phyloP scores from a whole-genome alignment of 2,888 invertebrate species.

The Pandemis cinnamomeana region DNA sequence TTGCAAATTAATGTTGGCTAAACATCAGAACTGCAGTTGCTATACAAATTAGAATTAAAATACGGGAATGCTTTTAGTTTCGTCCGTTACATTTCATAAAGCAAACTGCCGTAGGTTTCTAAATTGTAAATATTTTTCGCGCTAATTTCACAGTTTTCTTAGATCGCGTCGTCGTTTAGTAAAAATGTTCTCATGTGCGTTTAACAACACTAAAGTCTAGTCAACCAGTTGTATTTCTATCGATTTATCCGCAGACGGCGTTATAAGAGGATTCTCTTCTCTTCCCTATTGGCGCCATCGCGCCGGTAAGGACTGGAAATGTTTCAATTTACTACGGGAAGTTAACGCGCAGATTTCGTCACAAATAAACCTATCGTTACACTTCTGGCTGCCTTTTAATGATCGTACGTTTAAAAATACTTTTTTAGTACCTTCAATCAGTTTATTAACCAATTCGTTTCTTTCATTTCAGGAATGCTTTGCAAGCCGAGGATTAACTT shows the following conservation, averaged over 20 bases:
- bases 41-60: not conserved
- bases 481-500: constrained; percentile 70
- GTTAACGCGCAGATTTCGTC: constrained; percentile 38
- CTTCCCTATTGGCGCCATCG: constrained; percentile 55
- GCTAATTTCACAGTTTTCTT: not conserved
- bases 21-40: not conserved
- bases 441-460: constrained; percentile 49
- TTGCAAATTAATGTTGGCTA: constrained; percentile 2
- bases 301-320: constrained; percentile 51
- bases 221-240: constrained; percentile 43
- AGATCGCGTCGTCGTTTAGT: not conserved
- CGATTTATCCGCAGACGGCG: constrained; percentile 55
- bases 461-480: constrained; percentile 76
- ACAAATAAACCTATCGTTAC: constrained; percentile 44
- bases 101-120: not conserved
- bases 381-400: constrained; percentile 57
- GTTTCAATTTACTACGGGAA: constrained; percentile 52
- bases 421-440: constrained; percentile 24
- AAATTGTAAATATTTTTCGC: not conserved
- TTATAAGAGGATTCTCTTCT: constrained; percentile 58
- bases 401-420: constrained; percentile 37
- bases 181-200: constrained; percentile 43
- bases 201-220: constrained; percentile 47
- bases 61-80: constrained; percentile 5
- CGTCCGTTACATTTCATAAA: not conserved